Percentiles rank a stretch among this genome's conserved stretches.
phyloP scores from a whole-genome alignment of 64 coral and sea anemone species.

The Montipora capricornis region DNA sequence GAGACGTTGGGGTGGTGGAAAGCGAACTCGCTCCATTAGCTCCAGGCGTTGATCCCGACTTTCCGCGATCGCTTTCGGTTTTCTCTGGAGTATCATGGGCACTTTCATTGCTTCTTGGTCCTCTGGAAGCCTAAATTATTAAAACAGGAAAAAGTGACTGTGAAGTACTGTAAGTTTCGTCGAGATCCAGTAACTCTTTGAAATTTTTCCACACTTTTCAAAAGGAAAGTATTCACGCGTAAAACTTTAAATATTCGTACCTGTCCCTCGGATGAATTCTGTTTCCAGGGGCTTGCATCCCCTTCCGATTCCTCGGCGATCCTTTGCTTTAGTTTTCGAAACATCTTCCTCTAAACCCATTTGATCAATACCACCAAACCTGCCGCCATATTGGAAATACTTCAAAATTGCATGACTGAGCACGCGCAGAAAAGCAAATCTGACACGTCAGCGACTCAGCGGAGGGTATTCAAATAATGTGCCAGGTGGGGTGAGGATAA shows the following conservation, averaged over 20 bases:
- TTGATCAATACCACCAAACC: conserved; percentile 60
- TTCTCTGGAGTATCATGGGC: background rate
- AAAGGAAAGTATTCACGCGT: conserved; percentile 22
- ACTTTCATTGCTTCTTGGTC: conserved; percentile 32
- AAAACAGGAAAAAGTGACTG: background rate
- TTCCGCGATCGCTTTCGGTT: conserved; percentile 25
- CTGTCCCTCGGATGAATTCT: conserved; percentile 40
- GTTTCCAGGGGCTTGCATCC: conserved; percentile 75
- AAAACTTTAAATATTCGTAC: conserved; percentile 35
- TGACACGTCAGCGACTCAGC: conserved; percentile 93
- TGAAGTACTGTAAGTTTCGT: background rate
- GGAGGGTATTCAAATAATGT: background rate
- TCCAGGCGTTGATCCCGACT: conserved; percentile 18
- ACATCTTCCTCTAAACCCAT: conserved; percentile 83
- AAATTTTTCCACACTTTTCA: conserved; percentile 24
- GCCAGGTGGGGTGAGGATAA: background rate
- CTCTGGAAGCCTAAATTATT: conserved; percentile 32
- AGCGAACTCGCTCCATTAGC: background rate
- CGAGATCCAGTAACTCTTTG: background rate
- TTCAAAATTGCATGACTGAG: conserved; percentile 13
- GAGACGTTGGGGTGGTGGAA: background rate
- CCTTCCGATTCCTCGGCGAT: conserved; percentile 94
- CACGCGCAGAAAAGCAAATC: conserved; percentile 51
- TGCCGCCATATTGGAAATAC: conserved; percentile 92
- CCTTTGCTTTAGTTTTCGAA: conserved; percentile 98